Evolutionary conservation across 2,797 vertebrate species (phyloP), one percentile per base, ranked within the genome.

Genomic region (Todus mexicanus): DNA sequence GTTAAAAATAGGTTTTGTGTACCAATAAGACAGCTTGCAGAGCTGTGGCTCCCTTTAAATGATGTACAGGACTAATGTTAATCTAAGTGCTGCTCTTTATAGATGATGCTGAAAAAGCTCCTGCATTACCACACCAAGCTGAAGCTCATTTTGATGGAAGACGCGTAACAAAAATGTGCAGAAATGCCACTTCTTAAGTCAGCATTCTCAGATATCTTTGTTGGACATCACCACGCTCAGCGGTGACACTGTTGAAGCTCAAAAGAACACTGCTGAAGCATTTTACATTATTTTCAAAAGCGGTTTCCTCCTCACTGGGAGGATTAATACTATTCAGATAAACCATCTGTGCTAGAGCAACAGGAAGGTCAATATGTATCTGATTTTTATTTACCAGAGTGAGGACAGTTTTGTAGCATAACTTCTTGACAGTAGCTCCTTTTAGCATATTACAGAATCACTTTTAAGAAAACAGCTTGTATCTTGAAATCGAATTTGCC

Each of bases 311-410:
- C 40, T 92, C 12, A 43, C 29, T 82, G 60, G 56, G n/a, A 95
- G 81, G 72, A 89, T 91, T 53, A 93, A 77, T 89, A 84, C 48
- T 78, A 50, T 63, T 95, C 64, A 76, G 72, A 94, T 90, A 50
- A 96, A 47, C 35, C 26, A 68, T 66, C 70, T 93, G 91, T 95
- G 85, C 90, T 48, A 42, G 50, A 96, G n/a, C 40, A 93, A 87
- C 45, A 70, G 38, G 90, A 94, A 92, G 76, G 82, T 89, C 60
- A 47, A 76, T 83, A 40, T 51, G 33, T 75, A 40, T 40, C 50
- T 92, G 47, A 60, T 86, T 93, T 92, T 92, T 76, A 80, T 94
- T 92, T 80, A 51, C 71, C 65, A 72, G 56, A 33, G 35, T 51
- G 26, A 68, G 65, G 74, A 68, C 45, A 37, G 56, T 54, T 80